phyloP scores from a whole-genome alignment of 2,113 vertebrate species.

The Archilochus colubris region DNA sequence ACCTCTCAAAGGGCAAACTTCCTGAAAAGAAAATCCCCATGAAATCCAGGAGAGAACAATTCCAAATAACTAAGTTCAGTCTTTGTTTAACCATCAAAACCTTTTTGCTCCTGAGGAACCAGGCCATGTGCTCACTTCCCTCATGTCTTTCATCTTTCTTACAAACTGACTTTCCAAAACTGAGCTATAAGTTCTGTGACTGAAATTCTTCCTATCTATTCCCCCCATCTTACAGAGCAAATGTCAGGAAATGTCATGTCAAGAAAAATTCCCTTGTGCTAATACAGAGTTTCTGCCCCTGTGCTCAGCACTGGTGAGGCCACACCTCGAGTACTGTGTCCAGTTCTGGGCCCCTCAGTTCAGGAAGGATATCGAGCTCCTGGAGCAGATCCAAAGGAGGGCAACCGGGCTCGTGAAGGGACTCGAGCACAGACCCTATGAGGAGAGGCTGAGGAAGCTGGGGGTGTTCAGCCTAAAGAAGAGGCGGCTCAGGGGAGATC shows the following conservation, averaged over 20 bases:
- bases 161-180: background rate
- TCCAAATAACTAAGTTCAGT: background rate
- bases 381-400: too few species aligned
- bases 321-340: too few species aligned
- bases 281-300: background rate
- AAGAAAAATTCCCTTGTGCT: background rate
- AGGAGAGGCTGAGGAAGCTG: too few species aligned
- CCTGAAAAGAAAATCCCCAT: background rate
- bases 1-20: background rate
- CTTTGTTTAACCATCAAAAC: background rate
- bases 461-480: too few species aligned
- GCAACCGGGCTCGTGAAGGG: too few species aligned
- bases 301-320: too few species aligned
- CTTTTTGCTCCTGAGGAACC: background rate
- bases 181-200: background rate
- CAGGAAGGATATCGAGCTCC: too few species aligned
- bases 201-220: background rate
- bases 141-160: background rate
- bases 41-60: background rate
- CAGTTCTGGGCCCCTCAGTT: too few species aligned
- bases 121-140: background rate
- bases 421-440: too few species aligned
- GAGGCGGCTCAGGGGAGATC: too few species aligned
- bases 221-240: background rate
- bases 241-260: slow-evolving; percentile 1